phyloP scores from a whole-genome alignment of 2,888 invertebrate genomes.

The Sacculina carcini region DNA sequence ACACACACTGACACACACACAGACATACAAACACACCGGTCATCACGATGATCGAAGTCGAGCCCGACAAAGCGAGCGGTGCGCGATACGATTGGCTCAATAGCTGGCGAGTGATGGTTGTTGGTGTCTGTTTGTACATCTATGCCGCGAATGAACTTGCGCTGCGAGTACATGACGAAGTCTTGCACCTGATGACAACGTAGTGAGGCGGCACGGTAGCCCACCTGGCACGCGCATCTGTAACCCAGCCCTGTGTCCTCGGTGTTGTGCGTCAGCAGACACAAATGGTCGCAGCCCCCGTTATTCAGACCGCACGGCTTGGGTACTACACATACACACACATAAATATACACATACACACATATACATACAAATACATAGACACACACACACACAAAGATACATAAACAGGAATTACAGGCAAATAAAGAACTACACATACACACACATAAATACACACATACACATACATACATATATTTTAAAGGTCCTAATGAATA shows the following conservation, averaged over 20 bases:
- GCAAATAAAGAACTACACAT: too few species aligned
- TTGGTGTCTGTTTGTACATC: background rate
- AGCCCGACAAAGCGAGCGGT: slow-evolving; percentile 79
- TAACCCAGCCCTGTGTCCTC: slow-evolving; percentile 37
- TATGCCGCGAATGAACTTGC: slow-evolving; percentile 67
- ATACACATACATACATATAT: too few species aligned
- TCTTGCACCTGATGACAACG: slow-evolving; percentile 58
- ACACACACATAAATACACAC: too few species aligned
- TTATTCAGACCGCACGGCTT: slow-evolving; percentile 69
- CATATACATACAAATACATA: too few species aligned
- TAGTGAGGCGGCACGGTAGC: slow-evolving; percentile 44
- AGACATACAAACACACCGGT: too few species aligned
- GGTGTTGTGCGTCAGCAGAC: slow-evolving; percentile 41
- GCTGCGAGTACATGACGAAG: slow-evolving; percentile 83
- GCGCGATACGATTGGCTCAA: slow-evolving; percentile 69
- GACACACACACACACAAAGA: too few species aligned
- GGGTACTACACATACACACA: slow-evolving; percentile 18
- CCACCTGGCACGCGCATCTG: slow-evolving; percentile 72
- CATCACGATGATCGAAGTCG: slow-evolving; percentile 70
- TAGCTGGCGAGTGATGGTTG: too few species aligned
- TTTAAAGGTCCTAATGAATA: too few species aligned
- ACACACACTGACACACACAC: too few species aligned
- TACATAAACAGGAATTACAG: background rate
- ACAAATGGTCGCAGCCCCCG: slow-evolving; percentile 77
- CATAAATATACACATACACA: background rate